A percentile compares a stretch with the other conserved stretches of the same genome.
Evolutionary conservation across 1,140 invertebrate genomes (phyloP).

Genomic region (Acromyrmex charruanus): DNA sequence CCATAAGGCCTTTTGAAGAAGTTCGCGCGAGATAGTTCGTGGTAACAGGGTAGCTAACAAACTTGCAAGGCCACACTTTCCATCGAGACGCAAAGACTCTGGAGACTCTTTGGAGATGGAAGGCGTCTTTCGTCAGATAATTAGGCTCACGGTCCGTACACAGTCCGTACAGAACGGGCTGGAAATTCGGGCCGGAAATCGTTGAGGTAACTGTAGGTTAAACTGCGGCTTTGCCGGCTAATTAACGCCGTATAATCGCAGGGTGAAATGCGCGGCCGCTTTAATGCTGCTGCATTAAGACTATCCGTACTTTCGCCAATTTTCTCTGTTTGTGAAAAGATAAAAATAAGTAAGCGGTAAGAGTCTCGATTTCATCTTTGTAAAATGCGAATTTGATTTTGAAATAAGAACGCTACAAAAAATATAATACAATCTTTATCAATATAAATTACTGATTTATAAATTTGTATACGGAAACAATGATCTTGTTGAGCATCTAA

Average conservation of each 20-base stretch:
- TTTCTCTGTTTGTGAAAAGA: neutral
- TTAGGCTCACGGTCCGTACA: constrained; percentile 13
- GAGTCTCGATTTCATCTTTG: neutral
- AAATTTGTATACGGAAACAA: neutral
- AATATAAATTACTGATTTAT: neutral
- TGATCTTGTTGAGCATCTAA: too few relatives aligned
- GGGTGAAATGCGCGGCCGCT: neutral
- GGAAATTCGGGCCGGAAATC: constrained; percentile 1
- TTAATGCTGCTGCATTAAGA: neutral
- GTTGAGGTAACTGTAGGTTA: constrained; percentile 38
- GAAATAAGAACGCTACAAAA: neutral
- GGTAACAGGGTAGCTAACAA: constrained; percentile 38
- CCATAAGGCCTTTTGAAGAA: constrained; percentile 44
- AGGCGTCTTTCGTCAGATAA: constrained; percentile 29
- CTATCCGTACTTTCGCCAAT: neutral
- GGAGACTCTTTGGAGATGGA: neutral
- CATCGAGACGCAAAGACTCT: neutral
- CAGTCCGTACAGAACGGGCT: neutral
- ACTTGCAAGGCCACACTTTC: constrained; percentile 24
- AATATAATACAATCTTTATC: neutral
- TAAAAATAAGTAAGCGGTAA: neutral
- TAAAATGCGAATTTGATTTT: neutral
- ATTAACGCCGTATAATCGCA: constrained; percentile 38
- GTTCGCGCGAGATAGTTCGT: constrained; percentile 35
- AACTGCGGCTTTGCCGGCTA: constrained; percentile 39